These are phyloP conservation scores for Coecobrya sp. DNA, from an alignment of 2,888 invertebrate species.

Conservation along the genomic window DNA sequence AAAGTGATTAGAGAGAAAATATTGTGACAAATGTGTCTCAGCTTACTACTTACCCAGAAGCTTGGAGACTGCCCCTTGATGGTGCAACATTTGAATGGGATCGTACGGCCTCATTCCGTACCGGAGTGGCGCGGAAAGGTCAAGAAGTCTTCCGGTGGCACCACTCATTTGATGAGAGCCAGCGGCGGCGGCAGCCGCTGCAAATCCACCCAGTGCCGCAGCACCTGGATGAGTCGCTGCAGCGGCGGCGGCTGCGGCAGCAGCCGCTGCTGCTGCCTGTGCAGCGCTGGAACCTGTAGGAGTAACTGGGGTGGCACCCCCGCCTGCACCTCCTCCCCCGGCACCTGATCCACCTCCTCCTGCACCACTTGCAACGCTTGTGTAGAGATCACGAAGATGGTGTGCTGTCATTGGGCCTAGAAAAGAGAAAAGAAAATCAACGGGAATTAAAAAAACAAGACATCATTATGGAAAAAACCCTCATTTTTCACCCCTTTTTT, in stretches of 20 bases:
- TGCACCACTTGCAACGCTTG: conserved; percentile 81
- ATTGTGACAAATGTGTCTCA: conserved; percentile 8
- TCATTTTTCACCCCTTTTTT: no score
- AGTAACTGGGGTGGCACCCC: conserved; percentile 19
- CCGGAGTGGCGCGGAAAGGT: conserved; percentile 86
- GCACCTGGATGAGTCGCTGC: conserved; percentile 59
- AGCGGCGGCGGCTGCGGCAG: conserved; percentile 74
- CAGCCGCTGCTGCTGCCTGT: conserved; percentile 69
- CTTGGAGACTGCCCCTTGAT: conserved; percentile 96
- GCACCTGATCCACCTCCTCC: conserved; percentile 81
- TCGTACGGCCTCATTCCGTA: conserved; percentile 95
- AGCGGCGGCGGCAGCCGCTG: conserved; percentile 41
- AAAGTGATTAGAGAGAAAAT: conserved; percentile 11
- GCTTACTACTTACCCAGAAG: conserved; percentile 91
- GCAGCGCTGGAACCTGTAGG: conserved; percentile 59
- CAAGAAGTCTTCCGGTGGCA: conserved; percentile 84
- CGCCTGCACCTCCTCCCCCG: conserved; percentile 51
- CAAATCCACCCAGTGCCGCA: conserved; percentile 57
- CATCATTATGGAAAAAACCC: not conserved
- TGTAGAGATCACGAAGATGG: conserved; percentile 86
- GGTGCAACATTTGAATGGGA: conserved; percentile 95
- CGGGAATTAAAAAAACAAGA: not conserved
- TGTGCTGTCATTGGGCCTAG: conserved; percentile 86
- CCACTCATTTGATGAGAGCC: conserved; percentile 64
- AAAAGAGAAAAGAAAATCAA: conserved; percentile 40